Base-by-base conservation (phyloP, 2,888 invertebrate genomes). In the Drymonia ruficornis region DNA sequence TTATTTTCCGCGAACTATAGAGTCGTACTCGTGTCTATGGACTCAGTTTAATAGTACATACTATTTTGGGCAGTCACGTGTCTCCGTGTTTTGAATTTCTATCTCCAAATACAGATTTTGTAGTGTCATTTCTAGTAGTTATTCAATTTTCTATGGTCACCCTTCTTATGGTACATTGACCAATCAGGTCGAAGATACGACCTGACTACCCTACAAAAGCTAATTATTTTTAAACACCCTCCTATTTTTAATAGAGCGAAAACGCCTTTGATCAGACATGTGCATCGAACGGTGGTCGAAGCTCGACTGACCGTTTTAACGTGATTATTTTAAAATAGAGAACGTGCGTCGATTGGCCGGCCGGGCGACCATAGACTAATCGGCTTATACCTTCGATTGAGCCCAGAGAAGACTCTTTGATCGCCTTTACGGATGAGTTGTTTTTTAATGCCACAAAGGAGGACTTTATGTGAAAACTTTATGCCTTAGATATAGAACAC, bases 301-400 rank as follows among this genome's bases (percentile, higher is more conserved):
- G 72, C 65, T 65, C 74, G 70, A 80, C 69, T 81, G 76, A 68
- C 72, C 69, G 62, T 53, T 52, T 48, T 61, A 53, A 65, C 70
- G 63, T 72, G 62, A 78, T 75, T 74, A 81, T 76, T 86, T 85
- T 87, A 84, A n/a, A 86, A 86, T 81, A 79, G 76, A 76, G 86
- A 85, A 83, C 81, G 73, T 78, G 76, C 60, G 71, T 71, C 82
- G 80, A 85, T 84, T 84, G 86, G 85, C 82, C 86, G 84, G 76
- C 69, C 74, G 76, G 63, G 71, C 64, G 78, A 58, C 80, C 84
- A 83, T 74, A 84, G 83, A 81, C 81, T 86, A 87, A 87, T 78
- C 76, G 75, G 84, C 82, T 83, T 82, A 80, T 74, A 74, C 80
- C 77, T 76, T 78, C 83, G 78, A 79, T 78, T 76, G 75, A 76